Percentiles rank a stretch among this genome's conserved stretches.
phyloP scores from a whole-genome alignment of 2,113 vertebrate species.

The Montifringilla adamsi region DNA sequence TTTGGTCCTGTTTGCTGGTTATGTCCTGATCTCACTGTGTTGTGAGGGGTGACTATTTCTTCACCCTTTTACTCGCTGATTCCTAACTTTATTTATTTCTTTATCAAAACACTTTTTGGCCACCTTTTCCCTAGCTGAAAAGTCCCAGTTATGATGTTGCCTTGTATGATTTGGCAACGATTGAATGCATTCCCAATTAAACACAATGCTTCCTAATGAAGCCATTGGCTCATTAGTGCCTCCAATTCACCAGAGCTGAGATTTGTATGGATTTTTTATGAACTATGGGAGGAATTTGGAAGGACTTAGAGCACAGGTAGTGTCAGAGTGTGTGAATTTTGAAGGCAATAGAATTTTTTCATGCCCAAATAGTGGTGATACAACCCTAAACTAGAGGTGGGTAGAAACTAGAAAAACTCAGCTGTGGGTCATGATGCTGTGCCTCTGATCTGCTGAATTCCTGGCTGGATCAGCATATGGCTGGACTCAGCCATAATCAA shows the following conservation, averaged over 20 bases:
- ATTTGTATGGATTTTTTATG: background rate
- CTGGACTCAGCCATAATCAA: background rate
- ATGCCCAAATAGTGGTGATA: background rate
- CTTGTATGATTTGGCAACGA: background rate
- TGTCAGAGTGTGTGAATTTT: background rate
- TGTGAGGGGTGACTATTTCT: background rate
- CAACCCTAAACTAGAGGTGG: accelerated
- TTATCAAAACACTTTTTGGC: background rate
- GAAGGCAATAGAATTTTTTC: background rate
- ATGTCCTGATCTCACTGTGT: background rate
- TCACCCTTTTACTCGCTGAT: background rate
- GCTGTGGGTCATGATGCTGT: background rate
- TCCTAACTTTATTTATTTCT: background rate
- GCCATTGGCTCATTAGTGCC: background rate
- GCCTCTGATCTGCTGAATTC: background rate
- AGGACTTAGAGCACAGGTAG: background rate
- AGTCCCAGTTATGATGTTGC: background rate
- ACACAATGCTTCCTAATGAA: constrained; percentile 28
- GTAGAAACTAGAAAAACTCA: background rate
- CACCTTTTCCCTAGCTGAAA: background rate
- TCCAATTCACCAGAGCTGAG: background rate
- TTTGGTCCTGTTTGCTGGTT: background rate
- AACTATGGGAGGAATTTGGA: background rate
- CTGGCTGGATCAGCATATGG: background rate
- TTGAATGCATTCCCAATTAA: background rate